Base-by-base conservation (phyloP, 2,113 vertebrate genomes). In the Capra hircus region DNA sequence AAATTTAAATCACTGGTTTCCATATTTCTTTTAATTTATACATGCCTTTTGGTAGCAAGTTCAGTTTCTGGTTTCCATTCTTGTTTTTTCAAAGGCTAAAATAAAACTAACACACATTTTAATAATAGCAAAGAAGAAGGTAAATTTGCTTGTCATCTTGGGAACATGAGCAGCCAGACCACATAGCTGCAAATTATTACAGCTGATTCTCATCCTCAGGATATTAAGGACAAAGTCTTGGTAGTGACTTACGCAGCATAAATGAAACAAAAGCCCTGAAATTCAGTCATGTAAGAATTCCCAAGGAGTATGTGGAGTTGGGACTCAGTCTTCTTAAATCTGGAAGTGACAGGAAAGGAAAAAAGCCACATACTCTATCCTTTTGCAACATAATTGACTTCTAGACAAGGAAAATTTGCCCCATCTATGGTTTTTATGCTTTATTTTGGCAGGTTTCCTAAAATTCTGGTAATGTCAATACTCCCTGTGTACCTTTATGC, bases 111-210 rank as follows among this genome's bases (percentile, higher is more conserved):
- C 14, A 90, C 14, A 36, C 81, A 84, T 67, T 96, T 93, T 89
- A 96, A 93, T 90, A 93, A 95, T 9, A 90, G 23, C 33, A 74
- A 89, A 95, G 74, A 96, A 96, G 48, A 97, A 97, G 82, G n/a
- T 83, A 74, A 92, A 85, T 85, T 77, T 93, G 30, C 86, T 77
- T 87, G 19, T 57, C 71, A 95, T 88, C 94, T 84, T 97, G 88
- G 90, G 64, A 90, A 78, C 30, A 59, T 60, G 45, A 93, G 19
- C 40, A 91, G 40, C 30, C 30, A 91, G 13, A 50, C 30, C 74
- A 78, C 10, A 15, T 53, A 93, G 53, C 16, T 90, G 57, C 80
- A 86, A 57, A 57, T 74, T 77, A 78, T 16, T 60, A 5, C 43
- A 91, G 82, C 71, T 80, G n/a, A 91, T 89, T 96, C 80, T 94